These are phyloP conservation scores for Macrosoma leucophasiata DNA, from an alignment of 2,888 invertebrate genomes.

Conservation along the genomic window DNA sequence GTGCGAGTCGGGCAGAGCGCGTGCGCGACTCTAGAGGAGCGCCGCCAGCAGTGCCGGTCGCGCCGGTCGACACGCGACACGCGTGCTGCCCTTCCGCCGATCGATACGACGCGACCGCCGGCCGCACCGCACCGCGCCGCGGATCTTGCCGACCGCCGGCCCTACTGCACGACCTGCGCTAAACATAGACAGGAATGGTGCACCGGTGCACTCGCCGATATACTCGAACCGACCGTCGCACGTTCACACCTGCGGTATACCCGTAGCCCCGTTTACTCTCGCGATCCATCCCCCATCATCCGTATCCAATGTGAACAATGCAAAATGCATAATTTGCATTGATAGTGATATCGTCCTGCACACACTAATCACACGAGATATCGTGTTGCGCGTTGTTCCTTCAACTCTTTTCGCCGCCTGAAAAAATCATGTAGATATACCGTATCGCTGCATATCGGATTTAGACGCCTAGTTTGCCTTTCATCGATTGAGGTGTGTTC, in stretches of 20 bases:
- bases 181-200: slow-evolving; percentile 52
- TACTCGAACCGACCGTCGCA: slow-evolving; percentile 35
- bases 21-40: slow-evolving; percentile 56
- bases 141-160: slow-evolving; percentile 26
- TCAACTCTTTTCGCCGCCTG: no score
- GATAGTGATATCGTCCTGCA: no score
- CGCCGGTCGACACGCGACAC: slow-evolving; percentile 69
- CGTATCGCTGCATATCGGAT: slow-evolving; percentile 28
- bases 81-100: slow-evolving; percentile 45
- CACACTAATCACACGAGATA: no score
- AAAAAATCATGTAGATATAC: slow-evolving; percentile 25
- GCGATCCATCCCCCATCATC: no score
- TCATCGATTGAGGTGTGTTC: slow-evolving; percentile 55
- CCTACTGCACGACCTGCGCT: slow-evolving; percentile 41
- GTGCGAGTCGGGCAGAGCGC: slow-evolving; percentile 43
- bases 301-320: slow-evolving; percentile 25
- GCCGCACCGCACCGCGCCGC: slow-evolving; percentile 26
- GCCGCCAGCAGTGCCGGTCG: slow-evolving; percentile 60
- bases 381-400: no score
- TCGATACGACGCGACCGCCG: slow-evolving; percentile 34
- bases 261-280: no score
- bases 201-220: slow-evolving; percentile 50
- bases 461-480: slow-evolving; percentile 28
- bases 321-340: no score
- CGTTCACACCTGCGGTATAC: slow-evolving; percentile 17